Percentiles rank a stretch among this genome's conserved stretches.
Conservation (phyloP, 2,888 invertebrate genomes). For the Myopa tessellatipennis region DNA sequence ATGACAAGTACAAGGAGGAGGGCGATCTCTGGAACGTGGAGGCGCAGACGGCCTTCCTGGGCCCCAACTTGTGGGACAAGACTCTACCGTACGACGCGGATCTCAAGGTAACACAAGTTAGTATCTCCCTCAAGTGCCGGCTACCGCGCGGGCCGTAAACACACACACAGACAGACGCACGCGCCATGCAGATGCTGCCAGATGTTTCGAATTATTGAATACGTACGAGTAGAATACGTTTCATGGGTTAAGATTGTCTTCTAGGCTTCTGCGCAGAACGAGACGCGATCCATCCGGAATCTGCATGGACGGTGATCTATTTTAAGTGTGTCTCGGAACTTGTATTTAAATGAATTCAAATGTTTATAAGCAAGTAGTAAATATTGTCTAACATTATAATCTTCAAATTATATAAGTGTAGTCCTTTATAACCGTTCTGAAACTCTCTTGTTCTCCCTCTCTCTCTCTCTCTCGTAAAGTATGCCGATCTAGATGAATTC, state of each 20-base stretch:
- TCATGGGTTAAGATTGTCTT: too few species aligned
- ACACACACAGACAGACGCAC: background rate
- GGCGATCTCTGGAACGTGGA: conserved; percentile 89
- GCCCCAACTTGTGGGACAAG: conserved; percentile 96
- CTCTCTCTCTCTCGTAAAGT: conserved; percentile 70
- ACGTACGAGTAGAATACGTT: too few species aligned
- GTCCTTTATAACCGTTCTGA: background rate
- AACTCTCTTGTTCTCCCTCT: conserved; percentile 33
- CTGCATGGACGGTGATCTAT: too few species aligned
- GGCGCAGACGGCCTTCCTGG: conserved; percentile 94
- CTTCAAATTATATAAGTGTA: too few species aligned
- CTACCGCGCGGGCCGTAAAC: conserved; percentile 54
- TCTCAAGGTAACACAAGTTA: conserved; percentile 89
- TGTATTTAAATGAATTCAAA: too few species aligned
- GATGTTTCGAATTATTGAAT: too few species aligned
- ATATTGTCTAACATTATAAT: too few species aligned
- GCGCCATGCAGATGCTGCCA: background rate
- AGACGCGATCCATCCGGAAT: too few species aligned
- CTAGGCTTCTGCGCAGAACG: too few species aligned
- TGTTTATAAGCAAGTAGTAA: too few species aligned
- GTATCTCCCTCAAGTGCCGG: conserved; percentile 62
- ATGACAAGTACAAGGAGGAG: conserved; percentile 81
- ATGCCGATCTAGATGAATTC: conserved; percentile 97
- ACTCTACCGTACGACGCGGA: conserved; percentile 91
- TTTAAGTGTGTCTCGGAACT: too few species aligned